Evolutionary conservation across 1,140 invertebrate genomes (phyloP), one percentile per base, ranked within the genome.

Genomic region (Psilanteris sp.): DNA sequence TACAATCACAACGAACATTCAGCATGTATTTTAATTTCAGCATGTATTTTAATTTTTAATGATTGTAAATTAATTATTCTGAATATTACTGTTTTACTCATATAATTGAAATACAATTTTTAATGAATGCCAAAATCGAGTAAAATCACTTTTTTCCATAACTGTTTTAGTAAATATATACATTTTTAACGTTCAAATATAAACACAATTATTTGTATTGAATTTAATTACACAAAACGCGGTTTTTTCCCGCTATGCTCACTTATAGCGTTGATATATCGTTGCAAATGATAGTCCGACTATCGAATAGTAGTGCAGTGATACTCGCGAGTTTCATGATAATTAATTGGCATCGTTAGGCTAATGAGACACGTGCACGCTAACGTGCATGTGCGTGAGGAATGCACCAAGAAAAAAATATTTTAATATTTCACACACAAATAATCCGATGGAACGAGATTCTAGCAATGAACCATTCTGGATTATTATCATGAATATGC

Each of bases 271-370:
- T 3, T 11, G 31, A 62, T 39, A 26, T 50, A 31, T 62, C 39
- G 5, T 39, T 22, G 16, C 44, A 26, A 62, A 24, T 16, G 27
- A 24, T 29, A 31, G 10, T 27, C 10, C 10, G 32, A 41, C 29
- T 31, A 43, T 66, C 52, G 41, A 37, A 24, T 9, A 68, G 37
- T 43, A 41, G 48, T 6, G 20, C 34, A 44, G 59, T 67, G 43
- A 37, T 55, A 18, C 29, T 55, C 32, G 52, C 44, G 31, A 32
- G 43, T 67, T 66, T 50, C 39, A 29, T 22, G 27, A 62, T 70
- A 80, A 79, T 79, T 80, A 78, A 82, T 80, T 70, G 55, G 48
- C 52, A 70, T 78, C 77, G 72, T 78, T 77, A 82, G 41, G 43
- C 76, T 78, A 81, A 82, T 80, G 77, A 77, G 67, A 55, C 36